Evolutionary conservation across 2,113 vertebrate genomes (phyloP), one percentile per base, ranked within the genome.

Genomic region (Ciconia stormi): DNA sequence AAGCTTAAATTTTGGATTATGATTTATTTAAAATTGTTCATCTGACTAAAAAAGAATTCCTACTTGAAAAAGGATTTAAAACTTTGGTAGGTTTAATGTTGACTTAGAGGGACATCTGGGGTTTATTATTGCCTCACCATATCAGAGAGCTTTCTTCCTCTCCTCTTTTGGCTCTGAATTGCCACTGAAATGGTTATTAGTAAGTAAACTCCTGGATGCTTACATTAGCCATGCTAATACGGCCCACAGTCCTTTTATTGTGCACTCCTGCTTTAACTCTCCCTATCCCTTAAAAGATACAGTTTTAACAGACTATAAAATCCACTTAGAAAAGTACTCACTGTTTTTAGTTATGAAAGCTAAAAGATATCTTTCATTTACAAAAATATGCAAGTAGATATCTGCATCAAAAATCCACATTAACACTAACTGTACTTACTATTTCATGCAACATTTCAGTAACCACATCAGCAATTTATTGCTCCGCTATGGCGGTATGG

Each of bases 161-260:
- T 82, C 55, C 38, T 85, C 82, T 85, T 94, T 86, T 77, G 70
- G 81, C 72, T 91, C 82, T 65, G 38, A 78, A 92, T 87, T 96
- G 89, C 82, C 85, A 94, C 76, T 63, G 53, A 95, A 94, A 86
- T 84, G 42, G 74, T 95, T 96, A 93, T 94, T 95, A 97, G 87
- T 88, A 95, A 96, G 77, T 87, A 97, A 97, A 97, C 79, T 96
- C 63, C 95, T 69, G 44, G 66, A 97, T 96, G 94, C 86, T 89
- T 89, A 95, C 34, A 76, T 97, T 96, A 98, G 79, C 91, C 79
- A 92, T 53, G 61, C n/a, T 91, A 83, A 94, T 79, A 94, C 16
- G 25, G 50, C 88, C 87, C 70, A 61, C 38, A 65, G 91, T 80
- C 90, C 83, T 95, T 95, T 97, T 93, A 94, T 47, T 92, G 74